phyloP scores from a whole-genome alignment of 1,140 invertebrate species.

The Linepithema humile region DNA sequence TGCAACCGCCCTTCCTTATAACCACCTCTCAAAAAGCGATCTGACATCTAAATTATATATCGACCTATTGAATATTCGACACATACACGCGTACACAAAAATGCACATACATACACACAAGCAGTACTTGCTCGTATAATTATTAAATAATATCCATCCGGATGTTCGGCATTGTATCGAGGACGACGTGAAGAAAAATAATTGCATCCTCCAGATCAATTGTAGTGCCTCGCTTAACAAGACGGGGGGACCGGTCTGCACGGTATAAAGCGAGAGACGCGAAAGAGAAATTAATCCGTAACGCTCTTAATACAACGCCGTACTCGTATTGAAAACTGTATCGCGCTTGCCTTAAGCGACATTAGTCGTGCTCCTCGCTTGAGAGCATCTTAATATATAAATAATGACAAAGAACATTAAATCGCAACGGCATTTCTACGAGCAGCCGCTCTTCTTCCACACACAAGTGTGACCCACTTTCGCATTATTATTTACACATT shows the following conservation, averaged over 20 bases:
- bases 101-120: too few relatives aligned
- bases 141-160: slow-evolving; percentile 24
- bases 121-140: background rate
- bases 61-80: slow-evolving; percentile 9
- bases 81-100: background rate
- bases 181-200: slow-evolving; percentile 2
- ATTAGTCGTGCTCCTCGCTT: slow-evolving; percentile 6
- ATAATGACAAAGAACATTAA: slow-evolving; percentile 46
- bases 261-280: background rate
- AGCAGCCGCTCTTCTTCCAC: slow-evolving; percentile 12
- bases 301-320: background rate
- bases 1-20: background rate
- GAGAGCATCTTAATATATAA: slow-evolving; percentile 39
- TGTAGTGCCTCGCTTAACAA: background rate
- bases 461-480: slow-evolving; percentile 16
- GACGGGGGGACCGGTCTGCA: background rate
- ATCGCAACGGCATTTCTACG: slow-evolving; percentile 20
- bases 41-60: slow-evolving; percentile 48
- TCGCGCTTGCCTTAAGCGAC: background rate
- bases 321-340: background rate
- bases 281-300: slow-evolving; percentile 23
- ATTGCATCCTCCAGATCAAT: background rate
- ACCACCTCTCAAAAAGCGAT: background rate
- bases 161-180: background rate
- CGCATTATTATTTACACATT: slow-evolving; percentile 41